Evolutionary conservation across 2,113 vertebrate species (phyloP).

Genomic region (Archilochus colubris): DNA sequence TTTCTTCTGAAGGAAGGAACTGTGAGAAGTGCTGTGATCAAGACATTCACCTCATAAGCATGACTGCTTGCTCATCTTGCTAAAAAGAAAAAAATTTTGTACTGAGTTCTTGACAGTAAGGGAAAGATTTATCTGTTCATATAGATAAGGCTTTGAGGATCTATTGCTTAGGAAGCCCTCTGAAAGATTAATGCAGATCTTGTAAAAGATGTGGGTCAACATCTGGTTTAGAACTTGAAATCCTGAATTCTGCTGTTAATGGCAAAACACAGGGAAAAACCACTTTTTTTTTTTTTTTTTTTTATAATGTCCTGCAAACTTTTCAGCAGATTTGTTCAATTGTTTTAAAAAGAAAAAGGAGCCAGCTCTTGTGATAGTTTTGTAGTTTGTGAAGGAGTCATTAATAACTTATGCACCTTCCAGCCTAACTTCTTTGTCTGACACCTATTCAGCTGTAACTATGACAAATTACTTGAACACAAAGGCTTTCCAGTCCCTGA

Average conservation of each 20-base stretch:
- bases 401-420: conserved; percentile 33
- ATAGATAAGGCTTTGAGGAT: not conserved
- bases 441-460: not conserved
- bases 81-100: not conserved
- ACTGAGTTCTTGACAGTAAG: not conserved
- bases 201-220: not conserved
- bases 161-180: not conserved
- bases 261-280: not conserved
- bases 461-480: conserved; percentile 5
- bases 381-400: not conserved
- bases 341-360: not conserved
- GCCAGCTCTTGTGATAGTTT: not conserved
- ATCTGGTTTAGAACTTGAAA: not conserved
- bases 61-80: not conserved
- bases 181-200: not conserved
- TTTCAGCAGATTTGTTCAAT: not conserved
- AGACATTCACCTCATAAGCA: not conserved
- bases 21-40: not conserved
- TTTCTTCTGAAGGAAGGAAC: not conserved
- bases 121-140: not conserved
- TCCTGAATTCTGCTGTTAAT: not conserved
- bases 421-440: not conserved
- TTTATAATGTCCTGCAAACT: not conserved
- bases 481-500: not conserved
- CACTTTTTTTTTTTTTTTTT: not conserved